Evolutionary conservation across 92 coral and sea anemone genomes (phyloP).

Genomic region (Actinostola sp.): DNA sequence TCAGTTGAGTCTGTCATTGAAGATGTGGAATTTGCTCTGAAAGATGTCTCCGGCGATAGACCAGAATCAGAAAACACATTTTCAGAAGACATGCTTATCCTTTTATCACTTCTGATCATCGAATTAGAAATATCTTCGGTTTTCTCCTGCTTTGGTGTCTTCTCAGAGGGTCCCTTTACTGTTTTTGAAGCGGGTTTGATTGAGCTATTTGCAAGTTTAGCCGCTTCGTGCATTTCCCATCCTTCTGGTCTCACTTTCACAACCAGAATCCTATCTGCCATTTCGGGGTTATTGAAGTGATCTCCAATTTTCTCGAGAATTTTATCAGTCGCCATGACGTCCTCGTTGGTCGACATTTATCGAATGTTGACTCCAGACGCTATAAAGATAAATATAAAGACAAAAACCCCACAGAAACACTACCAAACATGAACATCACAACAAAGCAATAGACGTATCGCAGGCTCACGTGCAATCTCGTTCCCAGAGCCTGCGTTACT

Average conservation of each 20-base stretch:
- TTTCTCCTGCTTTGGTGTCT: not conserved
- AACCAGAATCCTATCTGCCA: constrained; percentile 84
- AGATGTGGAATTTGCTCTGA: not conserved
- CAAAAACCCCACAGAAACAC: not conserved
- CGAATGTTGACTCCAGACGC: not conserved
- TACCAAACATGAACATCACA: constrained; percentile 15
- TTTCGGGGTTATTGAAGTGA: constrained; percentile 87
- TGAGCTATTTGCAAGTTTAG: constrained; percentile 56
- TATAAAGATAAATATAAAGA: constrained; percentile 1
- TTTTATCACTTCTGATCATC: constrained; percentile 5
- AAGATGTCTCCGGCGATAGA: not conserved
- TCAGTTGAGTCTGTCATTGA: not conserved
- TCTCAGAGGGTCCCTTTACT: constrained; percentile 10
- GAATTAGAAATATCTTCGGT: not conserved
- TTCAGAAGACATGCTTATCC: not conserved
- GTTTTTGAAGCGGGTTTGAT: constrained; percentile 27
- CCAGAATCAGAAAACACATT: not conserved
- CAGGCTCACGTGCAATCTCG: too few species aligned
- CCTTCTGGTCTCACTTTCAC: constrained; percentile 83
- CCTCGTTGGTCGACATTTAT: constrained; percentile 7
- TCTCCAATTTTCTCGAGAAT: constrained; percentile 83
- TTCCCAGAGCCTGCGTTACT: too few species aligned
- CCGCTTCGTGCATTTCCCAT: constrained; percentile 84
- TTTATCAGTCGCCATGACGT: constrained; percentile 39
- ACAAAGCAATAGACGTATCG: constrained; percentile 27